Evolutionary conservation across 2,888 invertebrate species (phyloP), one percentile per base, ranked within the genome.

Genomic region (Sinelater perroti): DNA sequence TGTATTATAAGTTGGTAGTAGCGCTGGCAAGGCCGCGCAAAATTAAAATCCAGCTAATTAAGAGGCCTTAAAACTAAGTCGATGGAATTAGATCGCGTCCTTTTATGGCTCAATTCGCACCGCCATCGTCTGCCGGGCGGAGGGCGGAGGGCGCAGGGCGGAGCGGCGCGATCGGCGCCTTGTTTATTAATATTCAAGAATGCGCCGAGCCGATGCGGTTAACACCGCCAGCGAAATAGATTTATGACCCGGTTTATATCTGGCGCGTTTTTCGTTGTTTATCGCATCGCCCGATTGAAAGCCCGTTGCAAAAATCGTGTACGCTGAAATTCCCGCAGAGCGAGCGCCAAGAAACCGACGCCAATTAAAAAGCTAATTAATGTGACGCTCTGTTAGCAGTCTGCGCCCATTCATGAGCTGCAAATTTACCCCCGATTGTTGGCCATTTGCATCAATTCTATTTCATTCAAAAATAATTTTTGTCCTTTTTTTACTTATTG

Each of bases 201-300:
- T 38, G 38, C 20, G 38, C 20, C 20, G 38, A 38, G 38, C 21
- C 38, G 18, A 38, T 20, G 38, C 20, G 18, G 38, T 20, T 38
- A 38, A 36, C 36, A 38, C 38, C 38, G 38, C 21, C 21, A 11
- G 38, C 20, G 38, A 38, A 38, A 38, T 20, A 38, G 38, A 38
- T 38, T 38, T 38, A 38, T 38, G 38, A 38, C 38, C 38, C 21
- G 38, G 38, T 38, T 38, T 38, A 38, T 38, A 20, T 38, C 10
- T 13, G 21, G n/a, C n/a, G n/a, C n/a, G n/a, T n/a, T 38, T 38
- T 38, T 10, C 11, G 38, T 38, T 38, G 18, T 38, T 38, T 38
- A 38, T 38, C 21, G 21, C 18, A 38, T 38, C 10, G 10, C 13
- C 13, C 18, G 21, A 38, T 38, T 38, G 11, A 18, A 38, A 38